Base-by-base conservation (phyloP, 2,888 invertebrate species). In the Agrilus biguttatus region DNA sequence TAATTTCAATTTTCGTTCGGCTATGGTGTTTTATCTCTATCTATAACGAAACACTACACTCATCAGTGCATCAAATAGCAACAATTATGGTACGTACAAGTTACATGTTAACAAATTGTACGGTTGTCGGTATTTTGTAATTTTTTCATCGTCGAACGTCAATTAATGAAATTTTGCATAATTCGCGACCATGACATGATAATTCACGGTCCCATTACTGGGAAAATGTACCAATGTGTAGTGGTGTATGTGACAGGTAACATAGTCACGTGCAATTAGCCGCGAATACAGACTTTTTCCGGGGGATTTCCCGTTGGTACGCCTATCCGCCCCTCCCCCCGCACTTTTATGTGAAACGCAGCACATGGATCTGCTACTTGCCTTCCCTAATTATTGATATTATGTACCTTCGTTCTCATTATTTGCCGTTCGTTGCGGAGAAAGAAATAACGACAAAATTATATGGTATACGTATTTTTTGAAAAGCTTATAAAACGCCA, bases 381-480 rank as follows among this genome's bases (percentile, higher is more conserved):
- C 59, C 54, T 54, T 53, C 50, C 55, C 55, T 65, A 66, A 65
- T 66, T 66, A 66, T 66, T 65, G 60, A 65, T 65, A 66, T 66
- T 66, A 65, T 51, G 47, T 50, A 48, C 46, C 49, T 55, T 53
- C 61, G 56, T 62, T 63, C 61, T 63, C 65, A 64, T 66, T 60
- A 66, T 66, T 66, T 66, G 56, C 60, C 59, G 61, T 61, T 61
- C 65, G 62, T 63, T 66, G 63, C 63, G 60, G 61, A 55, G 61
- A 60, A 63, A 66, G 63, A 64, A 65, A 61, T 61, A 59, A 59
- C 57, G 59, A 60, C 53, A 50, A 64, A 65, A 65, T 65, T 65
- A 65, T 59, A 65, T 65, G 63, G 65, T 65, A 65, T 59, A 65
- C 64, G 63, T 56, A 62, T 63, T 65, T 64, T 64, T 62, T 63